Conservation (phyloP, 2,888 invertebrate species). For the Nomada ferruginata region DNA sequence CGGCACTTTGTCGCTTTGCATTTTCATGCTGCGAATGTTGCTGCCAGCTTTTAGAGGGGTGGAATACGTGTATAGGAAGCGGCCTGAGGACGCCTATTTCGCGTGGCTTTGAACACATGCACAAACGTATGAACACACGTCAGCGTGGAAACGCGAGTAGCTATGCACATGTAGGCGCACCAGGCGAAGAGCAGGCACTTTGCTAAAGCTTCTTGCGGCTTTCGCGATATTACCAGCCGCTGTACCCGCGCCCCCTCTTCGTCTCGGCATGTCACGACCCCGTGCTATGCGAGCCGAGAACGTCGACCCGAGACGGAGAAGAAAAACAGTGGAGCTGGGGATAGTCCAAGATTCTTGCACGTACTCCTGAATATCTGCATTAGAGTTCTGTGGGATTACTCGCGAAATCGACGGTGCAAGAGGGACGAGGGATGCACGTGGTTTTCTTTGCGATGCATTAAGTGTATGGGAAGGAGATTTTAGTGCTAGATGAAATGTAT, state of each 20-base stretch:
- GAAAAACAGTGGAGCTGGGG: constrained; percentile 16
- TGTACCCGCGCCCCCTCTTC: constrained; percentile 52
- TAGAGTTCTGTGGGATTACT: not conserved
- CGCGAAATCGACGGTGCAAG: constrained; percentile 6
- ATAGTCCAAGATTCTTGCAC: constrained; percentile 31
- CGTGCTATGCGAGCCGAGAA: constrained; percentile 27
- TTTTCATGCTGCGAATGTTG: constrained; percentile 77
- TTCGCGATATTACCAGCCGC: constrained; percentile 66
- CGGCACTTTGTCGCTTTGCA: constrained; percentile 78
- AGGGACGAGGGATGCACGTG: no score
- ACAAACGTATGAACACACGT: not conserved
- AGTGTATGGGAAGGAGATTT: no score
- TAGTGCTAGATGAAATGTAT: not conserved
- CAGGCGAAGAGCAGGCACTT: constrained; percentile 59
- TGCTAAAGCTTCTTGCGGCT: constrained; percentile 71
- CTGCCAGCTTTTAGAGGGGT: constrained; percentile 64
- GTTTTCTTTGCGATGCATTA: not conserved
- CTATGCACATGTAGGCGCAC: constrained; percentile 21
- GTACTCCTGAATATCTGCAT: not conserved
- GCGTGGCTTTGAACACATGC: constrained; percentile 11
- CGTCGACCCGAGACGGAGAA: constrained; percentile 25
- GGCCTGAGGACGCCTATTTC: constrained; percentile 59
- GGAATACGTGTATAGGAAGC: constrained; percentile 35
- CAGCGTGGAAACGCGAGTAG: constrained; percentile 24
- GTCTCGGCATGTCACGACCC: constrained; percentile 49